Base-by-base conservation (phyloP, 2,797 vertebrate genomes). In the Microctenopoma stevenorrisi region DNA sequence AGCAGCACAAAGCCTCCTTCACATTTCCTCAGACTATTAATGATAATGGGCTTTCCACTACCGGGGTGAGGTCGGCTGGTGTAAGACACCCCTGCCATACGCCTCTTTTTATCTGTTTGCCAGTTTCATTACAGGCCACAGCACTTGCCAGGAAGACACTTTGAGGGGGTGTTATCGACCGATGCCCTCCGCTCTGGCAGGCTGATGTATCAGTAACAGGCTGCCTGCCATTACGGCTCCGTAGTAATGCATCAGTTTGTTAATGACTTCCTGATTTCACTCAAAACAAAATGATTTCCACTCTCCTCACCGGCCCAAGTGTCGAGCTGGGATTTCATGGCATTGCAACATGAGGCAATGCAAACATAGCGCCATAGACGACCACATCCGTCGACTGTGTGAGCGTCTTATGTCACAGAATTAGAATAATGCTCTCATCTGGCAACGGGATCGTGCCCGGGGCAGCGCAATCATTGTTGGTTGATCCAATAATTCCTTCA, bases 11-110 rank as follows among this genome's bases (percentile, higher is more conserved):
- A 60, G 74, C 74, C 74, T 76, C 62, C 75, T 78, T 88, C 62
- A 50, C 76, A 79, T 86, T 88, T 81, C 60, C 77, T 84, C 53
- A 28, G 71, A 64, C 84, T 81, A 86, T 86, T 92, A 89, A 92
- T 84, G 82, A 88, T 88, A 86, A 92, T 85, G 78, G 85, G 73
- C 74, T 86, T 78, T 76, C 77, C 71, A 71, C 86, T 71, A 54
- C 72, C 40, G 57, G 71, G 71, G 74, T 58, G 74, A 74, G 68
- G 83, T 68, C 37, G 33, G 76, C 72, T 33, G 55, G 68, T 64
- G 61, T 55, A 54, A 69, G 61, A 79, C 72, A 74, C 65, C 64
- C 28, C 80, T 52, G 46, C 69, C 60, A n/a, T 54, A 57, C 4
- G 37, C 48, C 59, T 74, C 69, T 62, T 51, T 64, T 74, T 47